Percentiles rank a stretch among this genome's conserved stretches.
These are phyloP conservation scores for Coryphaenoides rupestris DNA, from an alignment of 2,113 vertebrate genomes.

Conservation along the genomic window DNA sequence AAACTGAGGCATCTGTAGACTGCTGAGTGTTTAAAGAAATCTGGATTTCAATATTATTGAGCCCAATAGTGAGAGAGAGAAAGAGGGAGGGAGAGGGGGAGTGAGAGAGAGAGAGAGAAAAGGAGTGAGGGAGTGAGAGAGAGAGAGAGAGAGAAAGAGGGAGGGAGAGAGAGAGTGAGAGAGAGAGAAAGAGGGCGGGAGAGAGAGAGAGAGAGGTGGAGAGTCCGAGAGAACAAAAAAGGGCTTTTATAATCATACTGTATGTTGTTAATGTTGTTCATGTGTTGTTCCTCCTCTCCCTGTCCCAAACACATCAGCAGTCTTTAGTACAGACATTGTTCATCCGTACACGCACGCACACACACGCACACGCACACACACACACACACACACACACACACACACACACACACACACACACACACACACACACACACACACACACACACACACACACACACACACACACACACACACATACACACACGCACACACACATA, in stretches of 20 bases:
- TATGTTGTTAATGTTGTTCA: too few species aligned
- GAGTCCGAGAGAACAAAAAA: too few species aligned
- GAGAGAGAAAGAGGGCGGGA: background rate
- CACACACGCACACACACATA: conserved; percentile 66
- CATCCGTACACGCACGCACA: background rate
- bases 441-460: conserved; percentile 50
- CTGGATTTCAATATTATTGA: too few species aligned
- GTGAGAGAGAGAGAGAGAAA: conserved; percentile 1
- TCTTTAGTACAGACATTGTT: background rate
- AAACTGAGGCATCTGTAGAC: too few species aligned
- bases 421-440: conserved; percentile 16
- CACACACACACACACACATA: conserved; percentile 46
- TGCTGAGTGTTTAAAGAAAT: too few species aligned
- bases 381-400: conserved; percentile 12
- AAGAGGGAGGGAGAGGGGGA: background rate
- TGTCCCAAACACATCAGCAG: background rate
- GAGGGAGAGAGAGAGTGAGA: too few species aligned
- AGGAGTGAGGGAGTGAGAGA: background rate
- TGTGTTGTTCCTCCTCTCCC: background rate
- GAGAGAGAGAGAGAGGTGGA: conserved; percentile 4
- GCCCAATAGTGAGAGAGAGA: too few species aligned
- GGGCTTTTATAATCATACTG: background rate
- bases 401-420: conserved; percentile 21
- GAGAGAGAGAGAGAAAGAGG: conserved; percentile 1
- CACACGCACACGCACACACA: background rate